phyloP scores from a whole-genome alignment of 2,797 vertebrate genomes.

The Sebastiscus tertius region DNA sequence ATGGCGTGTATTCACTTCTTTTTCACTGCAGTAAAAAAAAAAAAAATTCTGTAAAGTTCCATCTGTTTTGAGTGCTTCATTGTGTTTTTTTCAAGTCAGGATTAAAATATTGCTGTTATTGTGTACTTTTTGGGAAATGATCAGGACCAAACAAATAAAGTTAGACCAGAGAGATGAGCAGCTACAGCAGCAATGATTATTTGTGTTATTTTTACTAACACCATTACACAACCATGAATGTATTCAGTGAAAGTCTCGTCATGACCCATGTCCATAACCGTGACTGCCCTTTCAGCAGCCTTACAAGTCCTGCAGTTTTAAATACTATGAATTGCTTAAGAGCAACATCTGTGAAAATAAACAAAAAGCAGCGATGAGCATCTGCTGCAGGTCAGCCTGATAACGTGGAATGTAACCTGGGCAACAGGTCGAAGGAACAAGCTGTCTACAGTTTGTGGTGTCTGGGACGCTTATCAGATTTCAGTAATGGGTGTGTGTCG shows the following conservation, averaged over 20 bases:
- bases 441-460: not conserved
- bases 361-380: not conserved
- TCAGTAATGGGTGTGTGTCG: not conserved
- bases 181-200: not conserved
- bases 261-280: no score
- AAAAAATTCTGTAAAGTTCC: no score
- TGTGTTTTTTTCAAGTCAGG: not conserved
- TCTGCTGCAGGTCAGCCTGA: not conserved
- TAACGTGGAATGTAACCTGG: not conserved
- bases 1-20: not conserved
- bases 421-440: not conserved
- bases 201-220: not conserved
- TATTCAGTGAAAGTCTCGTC: not conserved
- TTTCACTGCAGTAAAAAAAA: not conserved
- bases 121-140: not conserved
- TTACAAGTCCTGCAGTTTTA: not conserved
- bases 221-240: not conserved
- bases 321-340: not conserved
- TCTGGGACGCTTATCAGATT: conserved; percentile 8
- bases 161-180: not conserved
- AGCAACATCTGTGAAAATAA: not conserved
- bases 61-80: not conserved
- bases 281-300: not conserved
- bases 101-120: not conserved
- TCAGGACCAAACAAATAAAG: not conserved